A percentile compares a stretch with the other conserved stretches of the same genome.
Evolutionary conservation across 1,140 invertebrate species (phyloP).

Genomic region (Platyscapa corneri): DNA sequence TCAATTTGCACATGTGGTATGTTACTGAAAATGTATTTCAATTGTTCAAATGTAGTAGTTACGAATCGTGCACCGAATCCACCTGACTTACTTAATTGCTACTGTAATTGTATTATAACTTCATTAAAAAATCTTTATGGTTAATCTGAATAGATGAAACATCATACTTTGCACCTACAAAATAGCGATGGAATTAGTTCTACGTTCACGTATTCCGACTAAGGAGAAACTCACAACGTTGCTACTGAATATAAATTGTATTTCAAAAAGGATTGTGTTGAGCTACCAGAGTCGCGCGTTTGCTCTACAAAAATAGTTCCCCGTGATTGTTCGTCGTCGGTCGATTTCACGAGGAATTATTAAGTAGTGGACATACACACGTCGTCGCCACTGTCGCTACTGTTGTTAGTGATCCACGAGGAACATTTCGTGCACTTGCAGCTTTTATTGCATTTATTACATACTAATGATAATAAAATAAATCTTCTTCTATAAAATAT

Average conservation of each 20-base stretch:
- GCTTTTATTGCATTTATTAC: neutral
- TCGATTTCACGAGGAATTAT: conserved; percentile 62
- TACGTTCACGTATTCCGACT: neutral
- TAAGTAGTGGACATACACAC: conserved; percentile 51
- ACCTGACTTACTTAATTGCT: neutral
- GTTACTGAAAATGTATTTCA: neutral
- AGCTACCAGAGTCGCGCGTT: conserved; percentile 38
- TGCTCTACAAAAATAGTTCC: conserved; percentile 60
- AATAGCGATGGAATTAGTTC: neutral
- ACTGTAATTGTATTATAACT: too few species aligned
- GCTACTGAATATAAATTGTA: neutral
- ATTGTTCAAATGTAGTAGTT: neutral
- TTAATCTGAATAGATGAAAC: neutral
- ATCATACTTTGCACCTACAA: neutral
- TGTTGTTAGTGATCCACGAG: neutral
- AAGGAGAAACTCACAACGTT: neutral
- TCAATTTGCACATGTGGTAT: too few species aligned
- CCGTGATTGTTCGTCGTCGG: conserved; percentile 58
- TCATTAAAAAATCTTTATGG: too few species aligned
- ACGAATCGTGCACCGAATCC: neutral
- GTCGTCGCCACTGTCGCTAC: neutral
- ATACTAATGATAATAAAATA: neutral
- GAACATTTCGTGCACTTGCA: neutral
- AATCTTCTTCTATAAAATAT: neutral
- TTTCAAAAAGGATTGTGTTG: conserved; percentile 28